Conservation (phyloP, 2,113 vertebrate genomes). For the Microtus pennsylvanicus region DNA sequence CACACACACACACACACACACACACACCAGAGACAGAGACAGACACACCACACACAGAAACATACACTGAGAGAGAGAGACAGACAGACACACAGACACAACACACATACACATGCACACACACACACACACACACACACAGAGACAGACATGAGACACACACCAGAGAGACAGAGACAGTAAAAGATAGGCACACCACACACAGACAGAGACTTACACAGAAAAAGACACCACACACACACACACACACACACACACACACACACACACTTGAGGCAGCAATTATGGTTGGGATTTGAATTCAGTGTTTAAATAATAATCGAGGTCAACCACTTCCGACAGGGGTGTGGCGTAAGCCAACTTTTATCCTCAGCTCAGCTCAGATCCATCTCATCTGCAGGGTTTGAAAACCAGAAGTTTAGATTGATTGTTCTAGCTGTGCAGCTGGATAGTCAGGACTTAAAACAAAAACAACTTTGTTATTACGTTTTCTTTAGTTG, state of each 20-base stretch:
- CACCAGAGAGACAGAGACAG: too few relatives aligned
- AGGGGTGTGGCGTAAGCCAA: not conserved
- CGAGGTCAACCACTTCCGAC: accelerated
- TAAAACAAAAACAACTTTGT: not conserved
- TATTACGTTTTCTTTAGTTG: not conserved
- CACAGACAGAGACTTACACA: too few relatives aligned
- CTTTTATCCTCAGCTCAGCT: not conserved
- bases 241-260: not conserved
- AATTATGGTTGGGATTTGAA: accelerated
- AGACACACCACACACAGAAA: not conserved
- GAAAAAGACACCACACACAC: too few relatives aligned
- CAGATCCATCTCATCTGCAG: accelerated
- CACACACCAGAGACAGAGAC: not conserved
- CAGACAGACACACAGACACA: not conserved
- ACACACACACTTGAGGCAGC: not conserved
- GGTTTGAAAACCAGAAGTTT: too few relatives aligned
- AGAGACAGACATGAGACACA: not conserved
- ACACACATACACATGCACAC: not conserved
- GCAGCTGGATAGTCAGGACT: not conserved
- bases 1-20: too few relatives aligned
- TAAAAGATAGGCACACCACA: not conserved
- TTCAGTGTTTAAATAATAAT: accelerated
- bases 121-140: not conserved
- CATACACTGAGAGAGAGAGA: too few relatives aligned
- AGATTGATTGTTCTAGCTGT: not conserved